phyloP scores from a whole-genome alignment of 1,140 invertebrate species.

The Hycleus cichorii region DNA sequence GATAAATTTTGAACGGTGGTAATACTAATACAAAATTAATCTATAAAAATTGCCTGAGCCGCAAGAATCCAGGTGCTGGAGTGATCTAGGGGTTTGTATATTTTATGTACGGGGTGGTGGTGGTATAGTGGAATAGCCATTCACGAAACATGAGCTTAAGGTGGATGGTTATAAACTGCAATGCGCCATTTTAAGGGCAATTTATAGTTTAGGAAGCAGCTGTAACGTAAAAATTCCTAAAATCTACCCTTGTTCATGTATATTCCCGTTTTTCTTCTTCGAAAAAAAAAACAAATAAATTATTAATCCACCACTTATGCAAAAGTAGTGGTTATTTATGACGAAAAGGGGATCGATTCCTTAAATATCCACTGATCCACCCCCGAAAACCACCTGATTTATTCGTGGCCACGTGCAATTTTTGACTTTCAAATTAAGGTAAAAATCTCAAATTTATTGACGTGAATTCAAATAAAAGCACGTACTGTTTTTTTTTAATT shows the following conservation, averaged over 20 bases:
- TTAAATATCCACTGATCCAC: not conserved
- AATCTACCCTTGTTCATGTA: too few species aligned
- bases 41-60: not conserved
- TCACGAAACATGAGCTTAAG: not conserved
- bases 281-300: constrained; percentile 5
- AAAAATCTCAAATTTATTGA: not conserved
- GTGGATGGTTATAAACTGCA: constrained; percentile 18
- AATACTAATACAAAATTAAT: constrained; percentile 16
- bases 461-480: not conserved
- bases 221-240: constrained; percentile 15
- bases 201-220: constrained; percentile 19
- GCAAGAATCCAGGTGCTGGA: not conserved
- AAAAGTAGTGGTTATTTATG: not conserved
- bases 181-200: constrained; percentile 19
- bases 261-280: not conserved
- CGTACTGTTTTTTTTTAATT: not conserved
- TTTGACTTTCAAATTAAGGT: not conserved
- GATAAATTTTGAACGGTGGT: constrained; percentile 1
- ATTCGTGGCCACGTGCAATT: not conserved
- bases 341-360: not conserved
- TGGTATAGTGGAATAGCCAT: not conserved
- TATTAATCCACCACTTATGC: constrained; percentile 20
- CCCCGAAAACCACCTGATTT: not conserved
- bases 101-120: not conserved
- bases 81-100: constrained; percentile 4